Evolutionary conservation across 2,113 vertebrate species (phyloP).

Genomic region (Pseudopodoces humilis): DNA sequence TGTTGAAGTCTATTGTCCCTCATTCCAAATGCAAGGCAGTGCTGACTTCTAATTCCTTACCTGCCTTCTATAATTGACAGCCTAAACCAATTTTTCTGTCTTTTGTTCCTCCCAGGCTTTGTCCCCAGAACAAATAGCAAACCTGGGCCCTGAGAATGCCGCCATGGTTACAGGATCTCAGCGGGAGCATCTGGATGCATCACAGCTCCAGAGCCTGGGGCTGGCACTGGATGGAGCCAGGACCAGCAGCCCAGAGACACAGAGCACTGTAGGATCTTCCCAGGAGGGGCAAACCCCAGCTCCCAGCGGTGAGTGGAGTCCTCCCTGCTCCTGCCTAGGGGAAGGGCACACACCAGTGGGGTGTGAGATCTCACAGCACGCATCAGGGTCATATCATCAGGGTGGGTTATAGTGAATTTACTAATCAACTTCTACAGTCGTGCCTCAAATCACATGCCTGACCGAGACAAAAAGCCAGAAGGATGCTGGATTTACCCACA

Average conservation of each 20-base stretch:
- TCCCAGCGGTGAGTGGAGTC: conserved; percentile 38
- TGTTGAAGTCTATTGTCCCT: neutral
- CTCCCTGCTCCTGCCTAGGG: neutral
- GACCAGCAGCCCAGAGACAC: neutral
- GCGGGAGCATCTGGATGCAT: conserved; percentile 42
- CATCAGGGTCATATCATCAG: neutral
- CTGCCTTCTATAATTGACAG: neutral
- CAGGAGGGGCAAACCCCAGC: neutral
- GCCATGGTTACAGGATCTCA: conserved; percentile 70
- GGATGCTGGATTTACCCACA: neutral
- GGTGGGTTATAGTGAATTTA: neutral
- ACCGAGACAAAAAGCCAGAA: neutral
- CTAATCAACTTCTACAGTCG: neutral
- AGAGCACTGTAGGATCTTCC: neutral
- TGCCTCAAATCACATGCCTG: neutral
- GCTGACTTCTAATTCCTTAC: neutral
- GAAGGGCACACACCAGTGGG: neutral
- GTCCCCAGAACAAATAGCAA: conserved; percentile 74
- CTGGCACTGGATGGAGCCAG: conserved; percentile 72
- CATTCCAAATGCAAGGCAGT: neutral
- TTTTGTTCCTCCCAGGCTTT: conserved; percentile 63
- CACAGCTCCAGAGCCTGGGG: conserved; percentile 76
- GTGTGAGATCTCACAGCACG: neutral
- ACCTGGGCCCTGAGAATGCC: conserved; percentile 77
- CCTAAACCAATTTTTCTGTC: neutral